Evolutionary conservation across 2,113 vertebrate species (phyloP), one percentile per base, ranked within the genome.

Genomic region (Ptilonorhynchus violaceus): DNA sequence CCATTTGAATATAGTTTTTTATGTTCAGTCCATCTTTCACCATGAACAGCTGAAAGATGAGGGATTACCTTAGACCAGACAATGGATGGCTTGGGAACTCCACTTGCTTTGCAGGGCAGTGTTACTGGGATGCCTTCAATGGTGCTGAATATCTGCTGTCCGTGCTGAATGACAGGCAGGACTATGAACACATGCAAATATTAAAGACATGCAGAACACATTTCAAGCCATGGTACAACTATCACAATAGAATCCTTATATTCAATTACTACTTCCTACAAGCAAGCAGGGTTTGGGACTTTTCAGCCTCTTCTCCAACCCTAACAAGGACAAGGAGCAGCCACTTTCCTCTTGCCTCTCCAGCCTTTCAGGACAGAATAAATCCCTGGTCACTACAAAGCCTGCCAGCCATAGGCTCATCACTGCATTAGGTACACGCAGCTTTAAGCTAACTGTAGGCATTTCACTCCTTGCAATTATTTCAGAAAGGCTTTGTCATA

Each of bases 101-200:
- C 99, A 59, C 89, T 98, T 21, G 98, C 98, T 97, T 97, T 99
- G 96, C 99, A 99, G 0, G 99, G 99, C 69, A 99, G 91, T 7
- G 98, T 98, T 85, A 99, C 96, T 14, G 99, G 97, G 22, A 97
- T 97, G 59, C 98, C 99, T 96, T 99, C 99, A 7, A 99, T 99
- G 21, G 99, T 99, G 89, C 98, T 99, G 96, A 99, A 99, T 77
- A 99, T 98, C 96, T 99, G 99, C 93, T 99, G 99, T 18, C 99
- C 99, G 0, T 99, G 98, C 85, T 99, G 99, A 96, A 99, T 99
- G 81, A 98, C 98, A 46, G 99, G 99, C 89, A 98, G 97, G 84
- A 99, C 99, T 99, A 82, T 44, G 97, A 97, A 76, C 3, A 88
- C 78, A 97, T 13, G 37, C 39, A 94, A 87, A 53, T 44, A 30